Evolutionary conservation across 1,140 invertebrate genomes (phyloP), one percentile per base, ranked within the genome.

Genomic region (Linepithema humile): DNA sequence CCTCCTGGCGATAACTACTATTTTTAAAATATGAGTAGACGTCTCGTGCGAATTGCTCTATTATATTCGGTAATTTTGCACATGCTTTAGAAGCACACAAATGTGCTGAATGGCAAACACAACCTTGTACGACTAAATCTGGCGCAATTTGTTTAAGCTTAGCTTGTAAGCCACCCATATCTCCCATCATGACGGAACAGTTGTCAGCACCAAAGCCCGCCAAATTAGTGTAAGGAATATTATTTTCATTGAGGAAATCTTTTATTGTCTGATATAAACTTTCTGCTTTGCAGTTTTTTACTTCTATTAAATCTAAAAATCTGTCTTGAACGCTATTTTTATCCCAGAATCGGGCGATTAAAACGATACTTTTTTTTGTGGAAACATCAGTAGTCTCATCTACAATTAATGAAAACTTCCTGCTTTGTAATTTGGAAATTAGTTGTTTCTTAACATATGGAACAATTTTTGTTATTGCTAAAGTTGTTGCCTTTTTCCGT

Each of bases 321-420:
- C 29, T 67, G 7, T 67, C 40, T 45, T 3, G 35, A 38, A 62
- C 9, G 45, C 45, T 29, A 48, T 67, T 29, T 45, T 67, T 29
- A 10, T n/a, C 5, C 45, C 45, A 26, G 3, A 67, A 48, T 0
- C 0, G 64, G 43, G 45, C 45, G 10, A 67, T 4, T 45, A 67
- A 5, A 45, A 15, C 40, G 26, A 67, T 45, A 23, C 40, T 29
- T 29, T 32, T 67, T 60, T 60, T 48, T 67, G 15, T 67, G n/a
- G 6, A 45, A 67, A 67, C 40, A 67, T 67, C 38, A 45, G 23
- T 67, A 26, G 64, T 67, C 48, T 67, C 40, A 48, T 48, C 43
- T 17, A 60, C n/a, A 60, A 60, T 60, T 60, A 60, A 32, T 15
- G 15, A 60, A 32, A 60, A 32, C 32, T 32, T 60, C 29, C 26